Base-by-base conservation (phyloP, 1,140 invertebrate genomes). In the Oncopeltus fasciatus region DNA sequence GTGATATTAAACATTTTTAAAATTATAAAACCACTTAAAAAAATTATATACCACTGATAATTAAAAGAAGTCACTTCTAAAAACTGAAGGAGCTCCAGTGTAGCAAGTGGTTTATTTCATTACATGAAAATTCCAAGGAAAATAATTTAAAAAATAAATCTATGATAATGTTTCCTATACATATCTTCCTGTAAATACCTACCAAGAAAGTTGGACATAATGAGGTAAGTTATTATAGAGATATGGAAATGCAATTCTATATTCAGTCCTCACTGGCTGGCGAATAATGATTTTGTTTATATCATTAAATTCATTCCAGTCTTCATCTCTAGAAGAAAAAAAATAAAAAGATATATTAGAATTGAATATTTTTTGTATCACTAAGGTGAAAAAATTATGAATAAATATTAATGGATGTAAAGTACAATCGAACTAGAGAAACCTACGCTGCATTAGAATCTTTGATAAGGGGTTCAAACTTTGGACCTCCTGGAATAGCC, bases 271-370 rank as follows among this genome's bases (percentile, higher is more conserved):
- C 66, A 99, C 92, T 28, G 95, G 95, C 71, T 99, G 95, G 28
- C 97, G 78, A 69, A 99, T 99, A 61, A 99, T 99, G 67, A 99
- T 98, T 74, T 99, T 99, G 71, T 99, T 99, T 59, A 99, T 99
- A 72, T 99, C 97, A 78, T 99, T 99, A 70, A 99, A 99, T 76
- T 99, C 97, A 78, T 99, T 99, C 97, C 97, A 99, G 76, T 99
- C 97, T 80, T 99, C 97, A 79, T 99, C 97, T 14, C 89, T 88
- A 68, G 38, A 64, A 68, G 49, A 63, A 64, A 66, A 62, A 60
- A 46, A 46, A 44, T 2, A 44, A 3, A 44, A 3, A 12, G 18
- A 44, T 9, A 3, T 2, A 44, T 3, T 16, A 16, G 18, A 46
- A 46, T 12, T 20, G 21, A 46, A 38, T 9, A n/a, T n/a, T n/a